Evolutionary conservation across 2,888 invertebrate genomes (phyloP).

Genomic region (Ornithoptera priamus): DNA sequence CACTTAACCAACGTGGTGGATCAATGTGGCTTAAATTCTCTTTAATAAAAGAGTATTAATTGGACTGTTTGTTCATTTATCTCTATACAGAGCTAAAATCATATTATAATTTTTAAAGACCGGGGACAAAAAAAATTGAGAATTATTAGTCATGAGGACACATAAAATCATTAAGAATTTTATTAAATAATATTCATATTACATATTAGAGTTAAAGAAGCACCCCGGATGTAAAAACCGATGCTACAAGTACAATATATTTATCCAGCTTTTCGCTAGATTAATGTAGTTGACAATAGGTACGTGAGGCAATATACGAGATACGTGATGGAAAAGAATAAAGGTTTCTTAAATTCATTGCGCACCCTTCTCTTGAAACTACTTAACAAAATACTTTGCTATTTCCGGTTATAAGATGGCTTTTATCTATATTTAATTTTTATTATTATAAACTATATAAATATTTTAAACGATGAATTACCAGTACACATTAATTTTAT

Average conservation of each 20-base stretch:
- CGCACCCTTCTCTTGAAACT: neutral
- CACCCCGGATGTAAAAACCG: neutral
- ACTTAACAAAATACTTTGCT: neutral
- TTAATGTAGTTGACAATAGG: conserved; percentile 14
- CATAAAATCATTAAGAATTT: no score
- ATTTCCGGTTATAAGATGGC: neutral
- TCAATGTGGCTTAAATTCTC: no score
- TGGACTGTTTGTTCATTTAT: no score
- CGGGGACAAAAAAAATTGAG: no score
- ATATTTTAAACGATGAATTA: no score
- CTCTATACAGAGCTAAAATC: no score
- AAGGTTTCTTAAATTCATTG: neutral
- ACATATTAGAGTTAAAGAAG: neutral
- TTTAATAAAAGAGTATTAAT: no score
- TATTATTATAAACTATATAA: neutral
- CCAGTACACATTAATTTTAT: no score
- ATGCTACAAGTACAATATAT: neutral
- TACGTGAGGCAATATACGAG: conserved; percentile 16
- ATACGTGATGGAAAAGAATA: conserved; percentile 11
- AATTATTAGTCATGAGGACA: no score
- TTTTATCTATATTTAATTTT: neutral
- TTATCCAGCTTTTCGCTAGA: neutral
- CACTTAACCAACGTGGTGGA: no score
- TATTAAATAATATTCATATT: no score
- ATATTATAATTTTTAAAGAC: no score